Evolutionary conservation across 2,113 vertebrate species (phyloP).

Genomic region (Aix galericulata): DNA sequence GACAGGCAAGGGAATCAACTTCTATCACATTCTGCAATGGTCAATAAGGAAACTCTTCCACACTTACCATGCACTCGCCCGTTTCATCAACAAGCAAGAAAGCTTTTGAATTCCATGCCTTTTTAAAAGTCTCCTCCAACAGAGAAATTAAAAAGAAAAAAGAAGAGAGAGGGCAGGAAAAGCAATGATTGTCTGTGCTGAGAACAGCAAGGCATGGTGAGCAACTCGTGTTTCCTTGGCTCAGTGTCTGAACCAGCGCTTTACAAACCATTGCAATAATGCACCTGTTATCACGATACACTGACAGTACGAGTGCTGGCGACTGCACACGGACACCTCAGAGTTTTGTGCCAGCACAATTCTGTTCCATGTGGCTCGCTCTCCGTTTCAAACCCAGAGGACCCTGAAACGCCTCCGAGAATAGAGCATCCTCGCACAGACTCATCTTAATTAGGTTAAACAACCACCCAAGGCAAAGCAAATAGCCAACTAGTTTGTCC

Average conservation of each 20-base stretch:
- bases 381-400: not conserved
- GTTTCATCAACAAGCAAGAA: not conserved
- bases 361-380: not conserved
- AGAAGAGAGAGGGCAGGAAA: not conserved
- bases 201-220: not conserved
- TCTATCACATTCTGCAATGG: not conserved
- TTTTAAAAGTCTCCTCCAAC: not conserved
- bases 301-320: not conserved
- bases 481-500: not conserved
- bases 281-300: not conserved
- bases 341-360: not conserved
- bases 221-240: not conserved
- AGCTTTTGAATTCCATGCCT: not conserved
- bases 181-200: not conserved
- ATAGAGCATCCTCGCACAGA: not conserved
- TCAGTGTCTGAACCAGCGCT: not conserved
- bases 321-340: not conserved
- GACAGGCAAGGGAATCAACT: slow-evolving; percentile 36
- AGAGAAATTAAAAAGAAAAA: not conserved
- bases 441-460: slow-evolving; percentile 8
- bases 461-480: not conserved
- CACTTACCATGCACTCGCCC: not conserved
- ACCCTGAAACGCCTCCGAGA: not conserved
- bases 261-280: slow-evolving; percentile 2
- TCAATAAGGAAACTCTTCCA: slow-evolving; percentile 28